These are phyloP conservation scores for Psix sp. DNA, from an alignment of 1,140 invertebrate species.

Conservation along the genomic window DNA sequence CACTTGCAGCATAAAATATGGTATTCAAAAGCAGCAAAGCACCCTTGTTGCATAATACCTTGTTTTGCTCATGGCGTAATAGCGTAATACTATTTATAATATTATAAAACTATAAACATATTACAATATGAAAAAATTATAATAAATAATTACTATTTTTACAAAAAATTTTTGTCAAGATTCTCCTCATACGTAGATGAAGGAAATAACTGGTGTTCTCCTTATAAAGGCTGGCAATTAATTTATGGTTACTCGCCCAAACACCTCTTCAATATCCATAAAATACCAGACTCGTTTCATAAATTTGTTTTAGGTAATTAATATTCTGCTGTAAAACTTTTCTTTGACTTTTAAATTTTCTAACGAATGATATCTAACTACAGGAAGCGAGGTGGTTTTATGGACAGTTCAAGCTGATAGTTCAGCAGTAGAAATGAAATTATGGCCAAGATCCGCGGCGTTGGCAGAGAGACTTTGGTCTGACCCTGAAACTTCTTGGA, in stretches of 20 bases:
- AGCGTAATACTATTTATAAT: no score
- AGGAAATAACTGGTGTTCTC: slow-evolving; percentile 90
- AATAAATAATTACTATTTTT: no score
- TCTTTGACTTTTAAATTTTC: no score
- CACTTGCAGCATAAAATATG: no score
- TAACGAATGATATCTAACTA: no score
- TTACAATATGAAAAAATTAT: no score
- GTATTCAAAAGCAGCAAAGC: no score
- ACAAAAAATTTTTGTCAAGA: slow-evolving; percentile 41
- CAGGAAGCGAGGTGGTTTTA: slow-evolving; percentile 86
- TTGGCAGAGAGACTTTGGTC: slow-evolving; percentile 89
- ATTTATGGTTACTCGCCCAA: slow-evolving; percentile 86
- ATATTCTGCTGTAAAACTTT: background rate
- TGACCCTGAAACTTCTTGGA: slow-evolving; percentile 80
- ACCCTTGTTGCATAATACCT: no score
- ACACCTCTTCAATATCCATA: slow-evolving; percentile 72
- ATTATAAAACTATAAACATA: no score
- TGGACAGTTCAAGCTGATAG: slow-evolving; percentile 88
- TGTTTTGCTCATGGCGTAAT: no score
- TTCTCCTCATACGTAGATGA: slow-evolving; percentile 78
- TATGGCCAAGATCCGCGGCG: slow-evolving; percentile 88
- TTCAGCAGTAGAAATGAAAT: slow-evolving; percentile 80
- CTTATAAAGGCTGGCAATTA: slow-evolving; percentile 92
- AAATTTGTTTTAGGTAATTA: slow-evolving; percentile 10
- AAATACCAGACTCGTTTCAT: slow-evolving; percentile 68